Conservation (phyloP, 2,797 vertebrate genomes). For the Psittacula derbiana region DNA sequence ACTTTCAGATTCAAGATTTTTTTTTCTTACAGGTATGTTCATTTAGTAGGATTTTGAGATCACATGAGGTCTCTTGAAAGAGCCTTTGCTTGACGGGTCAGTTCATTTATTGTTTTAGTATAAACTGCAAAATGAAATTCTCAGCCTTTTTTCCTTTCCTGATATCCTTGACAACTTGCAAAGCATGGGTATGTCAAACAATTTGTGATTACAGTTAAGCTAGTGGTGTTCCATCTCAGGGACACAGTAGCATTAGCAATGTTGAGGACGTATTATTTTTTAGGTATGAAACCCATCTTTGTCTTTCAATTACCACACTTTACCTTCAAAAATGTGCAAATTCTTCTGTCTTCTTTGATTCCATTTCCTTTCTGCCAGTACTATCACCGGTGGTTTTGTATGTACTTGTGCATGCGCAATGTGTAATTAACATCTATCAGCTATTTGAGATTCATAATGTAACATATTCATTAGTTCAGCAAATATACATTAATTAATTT, state of each 20-base stretch:
- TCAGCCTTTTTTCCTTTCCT: not conserved
- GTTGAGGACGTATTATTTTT: not conserved
- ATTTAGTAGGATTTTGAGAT: not conserved
- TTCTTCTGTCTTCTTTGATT: not conserved
- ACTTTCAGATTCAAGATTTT: not conserved
- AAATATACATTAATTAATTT: not conserved
- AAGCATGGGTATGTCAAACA: accelerated
- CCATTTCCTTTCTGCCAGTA: not conserved
- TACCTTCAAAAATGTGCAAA: not conserved
- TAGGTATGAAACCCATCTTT: not conserved
- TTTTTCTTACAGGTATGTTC: not conserved
- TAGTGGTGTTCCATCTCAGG: not conserved
- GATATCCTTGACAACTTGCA: not conserved
- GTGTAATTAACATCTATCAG: not conserved
- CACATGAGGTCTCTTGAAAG: not conserved
- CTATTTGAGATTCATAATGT: not conserved
- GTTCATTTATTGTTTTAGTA: not conserved
- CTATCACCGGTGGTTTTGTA: not conserved
- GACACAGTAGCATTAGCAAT: not conserved
- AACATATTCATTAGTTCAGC: not conserved
- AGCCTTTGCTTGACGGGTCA: not conserved
- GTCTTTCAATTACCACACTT: not conserved
- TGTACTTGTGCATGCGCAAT: not conserved
- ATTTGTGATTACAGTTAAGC: not conserved
- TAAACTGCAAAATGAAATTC: not conserved